Conservation (phyloP, 2,113 vertebrate genomes). For the Octodon degus region DNA sequence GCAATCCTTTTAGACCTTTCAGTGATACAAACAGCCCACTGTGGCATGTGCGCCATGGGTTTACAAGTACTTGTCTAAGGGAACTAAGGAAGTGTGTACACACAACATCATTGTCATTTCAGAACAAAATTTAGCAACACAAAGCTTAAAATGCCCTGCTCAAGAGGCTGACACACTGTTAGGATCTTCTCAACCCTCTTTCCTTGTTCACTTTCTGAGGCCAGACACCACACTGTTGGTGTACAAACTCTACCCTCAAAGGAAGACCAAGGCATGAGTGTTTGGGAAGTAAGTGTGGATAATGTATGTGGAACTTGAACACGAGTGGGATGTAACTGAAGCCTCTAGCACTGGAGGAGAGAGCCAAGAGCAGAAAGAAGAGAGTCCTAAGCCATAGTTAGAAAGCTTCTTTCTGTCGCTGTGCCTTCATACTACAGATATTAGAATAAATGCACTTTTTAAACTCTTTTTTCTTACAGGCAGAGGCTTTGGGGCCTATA, state of each 20-base stretch:
- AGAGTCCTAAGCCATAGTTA: background rate
- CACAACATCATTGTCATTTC: background rate
- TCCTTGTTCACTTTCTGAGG: background rate
- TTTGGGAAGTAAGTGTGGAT: background rate
- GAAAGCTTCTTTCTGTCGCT: background rate
- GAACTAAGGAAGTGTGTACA: background rate
- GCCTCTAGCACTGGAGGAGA: background rate
- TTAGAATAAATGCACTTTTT: background rate
- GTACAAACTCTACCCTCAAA: background rate
- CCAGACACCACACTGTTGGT: background rate
- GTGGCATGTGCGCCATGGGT: background rate
- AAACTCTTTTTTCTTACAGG: background rate
- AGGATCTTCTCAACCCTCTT: background rate
- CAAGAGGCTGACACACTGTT: background rate
- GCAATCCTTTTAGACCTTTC: background rate
- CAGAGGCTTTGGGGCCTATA: background rate
- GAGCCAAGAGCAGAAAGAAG: background rate
- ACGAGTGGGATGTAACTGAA: background rate
- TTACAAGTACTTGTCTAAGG: background rate
- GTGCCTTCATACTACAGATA: background rate
- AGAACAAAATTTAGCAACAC: background rate
- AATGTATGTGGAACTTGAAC: background rate
- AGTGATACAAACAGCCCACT: background rate
- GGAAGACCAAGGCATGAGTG: background rate
- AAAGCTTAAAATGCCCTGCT: conserved; percentile 10